Evolutionary conservation across 2,888 invertebrate genomes (phyloP).

Genomic region (Melanargia galathea): DNA sequence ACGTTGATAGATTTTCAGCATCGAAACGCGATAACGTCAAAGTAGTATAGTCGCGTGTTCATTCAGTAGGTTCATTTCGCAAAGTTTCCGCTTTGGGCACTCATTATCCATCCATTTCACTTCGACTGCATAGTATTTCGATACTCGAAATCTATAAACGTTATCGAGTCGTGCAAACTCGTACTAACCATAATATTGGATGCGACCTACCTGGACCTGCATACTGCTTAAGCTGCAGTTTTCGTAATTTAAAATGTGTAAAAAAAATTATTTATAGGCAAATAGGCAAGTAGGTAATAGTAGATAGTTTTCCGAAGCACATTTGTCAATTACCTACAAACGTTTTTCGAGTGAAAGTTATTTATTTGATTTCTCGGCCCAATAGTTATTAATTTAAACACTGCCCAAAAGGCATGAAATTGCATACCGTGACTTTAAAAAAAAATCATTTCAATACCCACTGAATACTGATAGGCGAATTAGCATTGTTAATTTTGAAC

Average conservation of each 20-base stretch:
- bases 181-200: too few species aligned
- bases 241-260: background rate
- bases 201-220: too few species aligned
- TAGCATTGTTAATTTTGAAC: conserved; percentile 27
- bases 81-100: too few species aligned
- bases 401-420: conserved; percentile 60
- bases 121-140: too few species aligned
- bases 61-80: too few species aligned
- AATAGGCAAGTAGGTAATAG: background rate
- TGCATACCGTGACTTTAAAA: conserved; percentile 46
- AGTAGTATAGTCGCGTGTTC: too few species aligned
- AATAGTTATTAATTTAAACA: conserved; percentile 49
- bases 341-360: background rate
- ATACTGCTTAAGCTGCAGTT: too few species aligned
- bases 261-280: background rate
- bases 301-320: conserved; percentile 18
- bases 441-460: conserved; percentile 49
- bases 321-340: conserved; percentile 22
- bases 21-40: too few species aligned
- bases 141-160: too few species aligned
- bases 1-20: too few species aligned
- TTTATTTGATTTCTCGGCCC: conserved; percentile 32
- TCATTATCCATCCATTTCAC: too few species aligned
- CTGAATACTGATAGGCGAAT: conserved; percentile 21
- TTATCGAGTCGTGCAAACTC: too few species aligned